phyloP scores from a whole-genome alignment of 2,797 vertebrate species.

The Acrocephalus scirpaceus region DNA sequence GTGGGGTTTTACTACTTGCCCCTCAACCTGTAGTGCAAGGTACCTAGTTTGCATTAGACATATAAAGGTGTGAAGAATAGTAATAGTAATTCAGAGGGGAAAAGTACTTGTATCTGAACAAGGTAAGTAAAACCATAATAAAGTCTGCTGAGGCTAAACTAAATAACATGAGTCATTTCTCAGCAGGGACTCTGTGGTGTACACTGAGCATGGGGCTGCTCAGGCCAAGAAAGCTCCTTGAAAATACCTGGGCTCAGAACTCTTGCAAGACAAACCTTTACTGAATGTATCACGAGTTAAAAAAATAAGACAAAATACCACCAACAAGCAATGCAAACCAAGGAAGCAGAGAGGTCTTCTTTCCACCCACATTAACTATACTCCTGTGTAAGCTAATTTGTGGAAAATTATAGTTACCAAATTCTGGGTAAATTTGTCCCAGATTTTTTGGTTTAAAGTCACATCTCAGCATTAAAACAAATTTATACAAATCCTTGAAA shows the following conservation, averaged over 20 bases:
- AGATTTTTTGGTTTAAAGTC: background rate
- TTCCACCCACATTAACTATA: background rate
- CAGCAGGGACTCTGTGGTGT: background rate
- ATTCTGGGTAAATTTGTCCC: background rate
- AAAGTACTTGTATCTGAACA: background rate
- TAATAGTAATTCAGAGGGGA: background rate
- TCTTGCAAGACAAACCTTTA: background rate
- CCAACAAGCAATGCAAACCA: background rate
- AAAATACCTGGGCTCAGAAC: background rate
- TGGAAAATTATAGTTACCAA: background rate
- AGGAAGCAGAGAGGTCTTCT: background rate
- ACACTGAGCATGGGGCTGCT: fast-evolving
- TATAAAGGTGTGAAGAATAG: background rate
- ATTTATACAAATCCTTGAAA: background rate
- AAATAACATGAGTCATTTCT: background rate
- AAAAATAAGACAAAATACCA: background rate
- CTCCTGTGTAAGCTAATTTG: background rate
- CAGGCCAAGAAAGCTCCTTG: background rate
- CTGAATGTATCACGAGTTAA: background rate
- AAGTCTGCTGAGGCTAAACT: background rate
- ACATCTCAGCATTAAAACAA: background rate
- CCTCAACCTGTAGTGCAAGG: background rate
- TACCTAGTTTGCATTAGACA: background rate
- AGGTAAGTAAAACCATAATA: background rate
- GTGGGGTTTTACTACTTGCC: background rate